Evolutionary conservation across 2,113 vertebrate species (phyloP).

Genomic region (Drymodes brunneopygia): DNA sequence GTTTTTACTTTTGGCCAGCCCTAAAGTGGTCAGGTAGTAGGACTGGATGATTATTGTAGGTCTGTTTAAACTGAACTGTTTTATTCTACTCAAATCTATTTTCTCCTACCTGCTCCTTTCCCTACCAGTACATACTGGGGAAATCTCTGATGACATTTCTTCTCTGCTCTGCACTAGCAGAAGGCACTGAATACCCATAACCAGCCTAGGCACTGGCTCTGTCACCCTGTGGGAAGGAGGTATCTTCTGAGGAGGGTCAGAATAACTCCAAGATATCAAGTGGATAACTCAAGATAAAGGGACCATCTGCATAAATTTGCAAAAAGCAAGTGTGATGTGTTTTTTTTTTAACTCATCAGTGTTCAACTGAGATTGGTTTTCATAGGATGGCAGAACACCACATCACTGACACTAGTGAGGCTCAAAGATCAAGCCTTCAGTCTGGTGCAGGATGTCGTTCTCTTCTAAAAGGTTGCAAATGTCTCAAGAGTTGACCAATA

Average conservation of each 20-base stretch:
- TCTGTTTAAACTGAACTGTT: not conserved
- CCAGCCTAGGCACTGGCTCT: not conserved
- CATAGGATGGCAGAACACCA: not conserved
- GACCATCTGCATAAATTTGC: not conserved
- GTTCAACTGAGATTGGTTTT: not conserved
- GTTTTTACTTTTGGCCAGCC: not conserved
- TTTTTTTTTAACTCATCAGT: not conserved
- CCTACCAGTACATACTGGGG: not conserved
- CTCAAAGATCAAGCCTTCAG: not conserved
- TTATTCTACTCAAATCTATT: not conserved
- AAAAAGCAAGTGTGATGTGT: not conserved
- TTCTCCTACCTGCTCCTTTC: not conserved
- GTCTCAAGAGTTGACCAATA: not conserved
- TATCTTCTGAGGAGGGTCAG: not conserved
- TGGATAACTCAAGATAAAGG: not conserved
- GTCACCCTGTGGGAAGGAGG: not conserved
- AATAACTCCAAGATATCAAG: too few species aligned
- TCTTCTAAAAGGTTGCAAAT: not conserved
- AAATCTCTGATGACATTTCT: not conserved
- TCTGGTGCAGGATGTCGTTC: not conserved
- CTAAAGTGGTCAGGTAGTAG: not conserved
- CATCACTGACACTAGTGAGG: fast-evolving
- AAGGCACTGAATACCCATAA: not conserved
- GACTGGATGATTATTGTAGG: not conserved
- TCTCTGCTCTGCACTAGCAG: not conserved